Evolutionary conservation across 2,888 invertebrate genomes (phyloP), one percentile per base, ranked within the genome.

Genomic region (Ophioninae sp.): DNA sequence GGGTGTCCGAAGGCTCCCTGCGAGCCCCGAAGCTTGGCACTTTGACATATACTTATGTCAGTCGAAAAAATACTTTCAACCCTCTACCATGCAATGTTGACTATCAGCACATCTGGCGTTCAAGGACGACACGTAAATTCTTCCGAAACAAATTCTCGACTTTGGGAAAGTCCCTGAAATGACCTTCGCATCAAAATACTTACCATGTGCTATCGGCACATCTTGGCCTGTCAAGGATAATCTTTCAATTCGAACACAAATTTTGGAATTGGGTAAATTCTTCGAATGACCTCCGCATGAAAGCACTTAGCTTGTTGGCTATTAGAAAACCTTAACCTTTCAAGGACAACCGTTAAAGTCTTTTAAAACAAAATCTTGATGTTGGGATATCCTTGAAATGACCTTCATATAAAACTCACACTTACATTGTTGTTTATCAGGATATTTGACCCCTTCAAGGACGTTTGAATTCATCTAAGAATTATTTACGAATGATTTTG

Each of bases 1-100:
- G 77, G 64, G 65, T 41, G 76, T 77, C 73, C 79, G 77, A 75
- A 56, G 67, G 75, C 61, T 37, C 68, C 79, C 30, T 51, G 5
- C 17, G 51, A 10, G 76, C 59, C 58, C 59, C 22, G 51, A 23
- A 68, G 20, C 39, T 39, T 22, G 7, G 51, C 56, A 20, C 44
- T 30, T 65, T n/a, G 30, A 51, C 44, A 63, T 63, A 51, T 61
- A 76, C 22, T 51, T 51, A 65, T 22, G 23, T 23, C 22, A 17
- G 6, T 17, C 44, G 44, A 9, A 51, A 51, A 0, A 51, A 51
- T 17, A 51, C 6, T 17, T 17, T 51, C 6, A 51, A 3, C 51
- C 5, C 51, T 3, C 17, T 13, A 51, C 51, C 17, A 13, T 51
- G 0, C 51, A 51, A 51, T 51, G 51, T 17, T 51, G 51, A 17